Base-by-base conservation (phyloP, 2,113 vertebrate species). In the Mionectes macconnelli region DNA sequence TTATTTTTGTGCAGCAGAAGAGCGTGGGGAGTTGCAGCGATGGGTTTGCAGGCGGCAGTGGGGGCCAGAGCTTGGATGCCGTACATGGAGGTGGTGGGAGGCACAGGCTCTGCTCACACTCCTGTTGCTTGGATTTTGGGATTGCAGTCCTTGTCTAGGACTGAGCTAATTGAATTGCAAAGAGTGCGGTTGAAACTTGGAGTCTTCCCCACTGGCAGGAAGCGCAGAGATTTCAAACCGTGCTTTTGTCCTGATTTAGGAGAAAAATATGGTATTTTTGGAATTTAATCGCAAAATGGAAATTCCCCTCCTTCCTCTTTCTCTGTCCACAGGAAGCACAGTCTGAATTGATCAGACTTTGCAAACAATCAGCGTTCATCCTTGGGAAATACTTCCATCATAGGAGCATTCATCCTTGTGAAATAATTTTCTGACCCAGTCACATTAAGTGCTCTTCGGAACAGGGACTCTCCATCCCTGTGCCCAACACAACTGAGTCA, bases 131-230 rank as follows among this genome's bases (percentile, higher is more conserved):
- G 0, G 14, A 35, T 81, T 93, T 87, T 62, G 55, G 8, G 35
- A 42, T 78, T 90, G 67, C 0, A 25, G 87, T 69, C 63, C 82
- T 57, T 57, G 55, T 55, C 53, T 73, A 5, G 70, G 79, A 70
- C 4, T 1, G 47, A 75, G 60, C 79, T 96, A n/a, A 96, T 94
- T 94, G 90, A 88, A 31, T 94, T 96, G 96, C 90, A 52, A 20
- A 84, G 91, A 89, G 60, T 5, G 89, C 52, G 80, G 91, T 52
- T 82, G 89, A 86, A 89, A 82, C 57, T 97, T 92, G 94, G 95
- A 95, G 68, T 37, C 86, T 72, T 72, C 91, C 89, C 81, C 8
- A 1, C 53, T 93, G 94, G 91, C 94, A 95, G 94, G 93, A 96
- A 96, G 81, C 3, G 0, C 66, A 19, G 93, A 68, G 81, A 62